Evolutionary conservation across 2,888 invertebrate genomes (phyloP).

Genomic region (Colletes collaris): DNA sequence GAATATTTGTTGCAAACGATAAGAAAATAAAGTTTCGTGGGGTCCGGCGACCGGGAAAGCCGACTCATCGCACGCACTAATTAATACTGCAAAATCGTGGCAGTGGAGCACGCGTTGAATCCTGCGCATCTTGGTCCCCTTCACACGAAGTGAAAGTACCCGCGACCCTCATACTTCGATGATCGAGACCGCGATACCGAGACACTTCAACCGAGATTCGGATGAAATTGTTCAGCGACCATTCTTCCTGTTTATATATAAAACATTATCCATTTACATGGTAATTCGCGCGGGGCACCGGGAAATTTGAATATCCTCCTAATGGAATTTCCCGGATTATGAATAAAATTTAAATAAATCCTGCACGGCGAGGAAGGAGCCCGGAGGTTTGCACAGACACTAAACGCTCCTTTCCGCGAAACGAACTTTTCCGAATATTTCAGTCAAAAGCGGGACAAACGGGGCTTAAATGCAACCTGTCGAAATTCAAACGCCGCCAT

Average conservation of each 20-base stretch:
- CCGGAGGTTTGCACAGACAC: neutral
- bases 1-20: too few species aligned
- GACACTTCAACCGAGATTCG: neutral
- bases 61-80: neutral
- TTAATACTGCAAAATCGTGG: slow-evolving; percentile 26
- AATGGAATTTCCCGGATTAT: neutral
- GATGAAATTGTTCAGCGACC: neutral
- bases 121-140: neutral
- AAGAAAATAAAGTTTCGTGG: too few species aligned
- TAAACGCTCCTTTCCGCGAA: neutral
- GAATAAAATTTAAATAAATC: too few species aligned
- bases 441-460: neutral
- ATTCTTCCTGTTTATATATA: too few species aligned
- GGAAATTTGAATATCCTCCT: neutral
- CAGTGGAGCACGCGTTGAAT: slow-evolving; percentile 19
- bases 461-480: neutral
- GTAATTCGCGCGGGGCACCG: neutral
- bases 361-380: neutral
- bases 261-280: neutral
- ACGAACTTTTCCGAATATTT: neutral
- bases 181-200: too few species aligned
- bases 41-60: slow-evolving; percentile 1
- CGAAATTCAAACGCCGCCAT: slow-evolving; percentile 25
- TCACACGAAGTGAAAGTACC: slow-evolving; percentile 41
- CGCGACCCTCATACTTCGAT: neutral